Evolutionary conservation across 2,888 invertebrate species (phyloP).

Genomic region (Danaus chrysippus): DNA sequence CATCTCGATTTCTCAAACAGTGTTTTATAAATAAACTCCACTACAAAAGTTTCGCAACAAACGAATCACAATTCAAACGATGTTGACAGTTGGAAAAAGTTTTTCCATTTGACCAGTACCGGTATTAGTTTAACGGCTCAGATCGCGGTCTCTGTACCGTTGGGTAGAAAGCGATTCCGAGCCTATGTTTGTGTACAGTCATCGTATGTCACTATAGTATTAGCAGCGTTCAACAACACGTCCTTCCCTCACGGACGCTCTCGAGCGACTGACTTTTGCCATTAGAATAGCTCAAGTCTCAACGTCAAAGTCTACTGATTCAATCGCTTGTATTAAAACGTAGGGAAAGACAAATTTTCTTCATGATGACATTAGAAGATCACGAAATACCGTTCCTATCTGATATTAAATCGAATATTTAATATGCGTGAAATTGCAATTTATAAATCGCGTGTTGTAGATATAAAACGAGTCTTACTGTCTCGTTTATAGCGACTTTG

Average conservation of each 20-base stretch:
- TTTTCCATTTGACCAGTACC: conserved; percentile 53
- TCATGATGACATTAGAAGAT: conserved; percentile 38
- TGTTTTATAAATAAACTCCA: conserved; percentile 78
- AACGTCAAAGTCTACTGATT: conserved; percentile 18
- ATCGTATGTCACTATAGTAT: conserved; percentile 41
- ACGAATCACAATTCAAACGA: conserved; percentile 58
- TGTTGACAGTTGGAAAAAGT: conserved; percentile 54
- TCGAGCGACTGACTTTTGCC: conserved; percentile 56
- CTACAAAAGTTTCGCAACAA: conserved; percentile 74
- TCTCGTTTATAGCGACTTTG: too few relatives aligned
- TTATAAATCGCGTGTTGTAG: conserved; percentile 16
- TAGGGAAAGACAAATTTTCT: conserved; percentile 40
- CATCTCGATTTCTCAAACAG: conserved; percentile 67
- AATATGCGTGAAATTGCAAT: conserved; percentile 40
- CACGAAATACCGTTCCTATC: conserved; percentile 34
- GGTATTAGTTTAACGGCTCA: conserved; percentile 55
- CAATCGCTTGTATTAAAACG: conserved; percentile 34
- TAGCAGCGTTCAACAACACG: conserved; percentile 38
- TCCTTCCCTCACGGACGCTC: conserved; percentile 61
- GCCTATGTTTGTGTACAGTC: conserved; percentile 45
- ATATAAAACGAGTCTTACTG: too few relatives aligned
- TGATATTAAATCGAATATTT: conserved; percentile 39
- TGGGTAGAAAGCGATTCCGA: conserved; percentile 62
- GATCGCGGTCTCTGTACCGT: conserved; percentile 56
- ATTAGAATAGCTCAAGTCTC: conserved; percentile 24